phyloP scores from a whole-genome alignment of 2,797 vertebrate genomes.

The Hemibagrus guttatus region DNA sequence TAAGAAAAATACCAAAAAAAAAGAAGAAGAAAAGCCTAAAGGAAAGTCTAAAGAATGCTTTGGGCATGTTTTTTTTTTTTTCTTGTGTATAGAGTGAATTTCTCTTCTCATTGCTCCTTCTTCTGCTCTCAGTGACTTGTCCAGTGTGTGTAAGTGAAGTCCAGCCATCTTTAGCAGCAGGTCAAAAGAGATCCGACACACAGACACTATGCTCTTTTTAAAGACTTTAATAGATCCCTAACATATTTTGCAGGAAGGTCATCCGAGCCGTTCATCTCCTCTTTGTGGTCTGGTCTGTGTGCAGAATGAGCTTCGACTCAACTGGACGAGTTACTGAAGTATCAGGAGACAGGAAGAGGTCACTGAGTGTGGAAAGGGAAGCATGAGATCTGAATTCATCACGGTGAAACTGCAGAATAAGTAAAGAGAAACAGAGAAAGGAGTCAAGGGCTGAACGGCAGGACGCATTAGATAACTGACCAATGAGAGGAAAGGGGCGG shows the following conservation, averaged over 20 bases:
- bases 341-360: too few relatives aligned
- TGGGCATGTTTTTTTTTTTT: not conserved
- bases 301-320: not conserved
- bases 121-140: not conserved
- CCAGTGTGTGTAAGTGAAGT: not conserved
- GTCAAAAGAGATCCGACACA: not conserved
- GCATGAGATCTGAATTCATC: not conserved
- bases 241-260: not conserved
- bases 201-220: not conserved
- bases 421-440: not conserved
- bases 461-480: not conserved
- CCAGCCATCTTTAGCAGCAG: not conserved
- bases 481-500: not conserved
- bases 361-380: not conserved
- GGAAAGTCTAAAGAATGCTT: not conserved
- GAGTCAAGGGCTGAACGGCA: not conserved
- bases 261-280: not conserved
- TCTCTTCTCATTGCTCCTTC: not conserved
- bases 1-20: too few relatives aligned
- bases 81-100: not conserved
- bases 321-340: too few relatives aligned
- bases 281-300: not conserved
- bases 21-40: not conserved
- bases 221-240: too few relatives aligned
- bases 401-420: not conserved